Base-by-base conservation (phyloP, 2,797 vertebrate species). In the Tadarida brasiliensis region DNA sequence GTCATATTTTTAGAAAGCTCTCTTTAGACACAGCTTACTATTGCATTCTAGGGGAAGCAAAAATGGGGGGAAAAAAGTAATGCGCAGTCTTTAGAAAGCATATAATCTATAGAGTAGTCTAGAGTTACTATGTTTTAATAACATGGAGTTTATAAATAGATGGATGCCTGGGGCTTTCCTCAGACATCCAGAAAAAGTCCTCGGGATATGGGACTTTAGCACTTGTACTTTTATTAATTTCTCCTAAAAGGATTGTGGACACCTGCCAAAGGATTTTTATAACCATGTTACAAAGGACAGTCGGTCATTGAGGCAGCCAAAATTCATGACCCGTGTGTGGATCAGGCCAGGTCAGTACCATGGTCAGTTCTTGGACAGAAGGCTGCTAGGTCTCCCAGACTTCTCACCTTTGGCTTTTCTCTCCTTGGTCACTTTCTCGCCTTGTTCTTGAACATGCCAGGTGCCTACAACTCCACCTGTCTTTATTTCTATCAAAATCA, bases 401-500 rank as follows among this genome's bases (percentile, higher is more conserved):
- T 56, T 82, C 26, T 19, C 28, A 28, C 14, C 15, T 28, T 73
- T 59, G 2, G 44, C 11, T 33, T 44, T 61, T 77, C 19, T 71
- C 8, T 80, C 14, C 10, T 78, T 54, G 54, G 26, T 19, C 39
- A 71, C 0, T 68, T 76, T 49, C 30, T 76, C 61, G 49, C 7
- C 49, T 95, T 61, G 7, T 3, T 35, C 11, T 91, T 85, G 39
- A 59, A 24, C 33, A 3, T 17, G 24, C 10, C 24, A 28, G 15
- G 15, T 39, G 12, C n/a, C 77, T 76, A 54, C 9, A 59, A 57
- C 57, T 83, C 14, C 19, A 81, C 54, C 39, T 82, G 35, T 56
- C 49, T 63, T 63, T 54, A 39, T 59, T 74, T 83, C 56, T 85
- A 24, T 73, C 54, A 68, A 92, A 95, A 81, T 57, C 59, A 80